Evolutionary conservation across 2,113 vertebrate genomes (phyloP), one percentile per base, ranked within the genome.

Genomic region (Rhinichthys klamathensis): DNA sequence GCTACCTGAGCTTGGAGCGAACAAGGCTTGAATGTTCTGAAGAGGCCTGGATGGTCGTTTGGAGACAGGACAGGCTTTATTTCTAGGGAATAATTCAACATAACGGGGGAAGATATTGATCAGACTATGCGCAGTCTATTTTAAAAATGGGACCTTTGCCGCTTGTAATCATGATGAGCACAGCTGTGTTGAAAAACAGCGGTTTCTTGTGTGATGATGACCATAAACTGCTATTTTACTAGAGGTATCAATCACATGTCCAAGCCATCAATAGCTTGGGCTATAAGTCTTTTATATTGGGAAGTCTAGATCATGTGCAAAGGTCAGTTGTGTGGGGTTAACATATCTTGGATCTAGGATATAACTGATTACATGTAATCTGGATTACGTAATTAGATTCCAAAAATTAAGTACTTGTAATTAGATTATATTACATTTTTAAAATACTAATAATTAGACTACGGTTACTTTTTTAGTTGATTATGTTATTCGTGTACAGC

Each of bases 111-210:
- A 27, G 44, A 54, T 76, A 76, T 54, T 54, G 74, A 32, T 76
- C 46, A 54, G 74, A 2, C 74, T 49, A 46, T 18, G 49, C 16
- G 4, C 46, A 51, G 74, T 76, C 54, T 32, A 76, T 76, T 76
- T 54, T 10, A 54, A 76, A 76, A 76, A 76, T 23, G 74, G 49
- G 27, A 76, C 41, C 74, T 76, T 76, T 76, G 46, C 44, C 32
- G 74, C 74, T 54, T 76, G 46, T 76, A 54, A 76, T 76, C 74
- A 76, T 32, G 15, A 76, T 9, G 73, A 75, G 73, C 30, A 75
- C 15, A 5, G 73, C 10, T 54, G 46, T 76, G 74, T 76, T 76
- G 74, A 21, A 46, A 46, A 74, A 74, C 38, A 4, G 46, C 10
- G 25, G 32, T 25, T 30, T 75, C n/a, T 3, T 30, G n/a, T 54